Evolutionary conservation across 2,888 invertebrate species (phyloP), one percentile per base, ranked within the genome.

Genomic region (Spialia ferax): DNA sequence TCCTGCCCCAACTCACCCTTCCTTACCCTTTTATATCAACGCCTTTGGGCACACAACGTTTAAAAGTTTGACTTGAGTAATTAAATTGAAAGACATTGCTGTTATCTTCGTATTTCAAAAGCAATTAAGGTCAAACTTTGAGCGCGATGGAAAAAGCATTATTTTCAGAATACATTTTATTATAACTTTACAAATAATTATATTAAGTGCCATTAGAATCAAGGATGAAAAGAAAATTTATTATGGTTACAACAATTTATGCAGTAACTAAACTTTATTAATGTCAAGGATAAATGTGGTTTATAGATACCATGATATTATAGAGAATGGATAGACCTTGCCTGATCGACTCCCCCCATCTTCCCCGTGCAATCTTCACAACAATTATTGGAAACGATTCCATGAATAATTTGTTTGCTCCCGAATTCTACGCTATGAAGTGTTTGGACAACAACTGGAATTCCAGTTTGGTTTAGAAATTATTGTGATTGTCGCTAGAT

Each of bases 321-420:
- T n/a, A n/a, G n/a, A n/a, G n/a, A n/a, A n/a, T n/a, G n/a, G n/a
- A n/a, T n/a, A n/a, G n/a, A n/a, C n/a, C n/a, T n/a, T n/a, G n/a
- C n/a, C n/a, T n/a, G n/a, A n/a, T 38, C 38, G n/a, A 38, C n/a
- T 38, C n/a, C 7, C 38, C n/a, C 38, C 13, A 2, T 38, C n/a
- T 38, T n/a, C 38, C 38, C 38, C 13, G n/a, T n/a, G 38, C 38
- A 7, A 38, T 6, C 38, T 38, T 13, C 13, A 38, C 38, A 79
- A 79, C 76, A 80, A 81, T 80, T 78, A 82, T 81, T 77, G 74
- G 74, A 76, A 82, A 79, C 73, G 70, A 75, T 77, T 77, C 76
- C 74, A 77, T 80, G 77, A 77, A 81, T 80, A 80, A 79, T 77
- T 77, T 69, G 20, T 22, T 26, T 13, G 45, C 22, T 64, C 32